A percentile compares a stretch with the other conserved stretches of the same genome.
These are phyloP conservation scores for Amphilophus citrinellus DNA, from an alignment of 2,113 vertebrate genomes.

Conservation along the genomic window DNA sequence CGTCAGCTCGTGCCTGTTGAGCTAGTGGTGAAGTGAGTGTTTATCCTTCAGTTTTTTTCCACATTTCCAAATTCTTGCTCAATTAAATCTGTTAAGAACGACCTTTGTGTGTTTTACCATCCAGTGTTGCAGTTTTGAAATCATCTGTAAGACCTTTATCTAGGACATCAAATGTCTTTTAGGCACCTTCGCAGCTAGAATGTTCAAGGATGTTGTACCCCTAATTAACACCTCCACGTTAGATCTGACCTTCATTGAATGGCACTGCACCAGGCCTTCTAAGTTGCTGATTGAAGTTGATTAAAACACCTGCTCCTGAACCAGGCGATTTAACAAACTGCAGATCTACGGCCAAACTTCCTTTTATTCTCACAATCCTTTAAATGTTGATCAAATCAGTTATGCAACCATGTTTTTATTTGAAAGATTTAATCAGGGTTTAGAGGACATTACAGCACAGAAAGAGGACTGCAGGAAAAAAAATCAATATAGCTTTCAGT, in stretches of 20 bases:
- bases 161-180: neutral
- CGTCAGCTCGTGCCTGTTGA: neutral
- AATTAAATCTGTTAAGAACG: too few relatives aligned
- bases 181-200: neutral
- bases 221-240: neutral
- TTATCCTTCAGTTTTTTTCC: neutral
- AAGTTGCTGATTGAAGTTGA: neutral
- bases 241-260: neutral
- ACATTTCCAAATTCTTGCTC: fast-evolving
- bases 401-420: neutral
- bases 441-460: neutral
- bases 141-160: neutral
- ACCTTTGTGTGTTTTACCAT: neutral
- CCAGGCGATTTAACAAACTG: neutral
- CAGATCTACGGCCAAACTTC: neutral
- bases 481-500: neutral
- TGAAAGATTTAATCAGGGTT: neutral
- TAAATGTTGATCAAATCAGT: neutral
- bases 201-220: neutral
- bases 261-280: neutral
- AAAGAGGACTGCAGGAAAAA: neutral
- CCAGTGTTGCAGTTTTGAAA: neutral
- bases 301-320: neutral
- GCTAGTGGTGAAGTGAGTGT: neutral
- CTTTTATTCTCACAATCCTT: neutral